Evolutionary conservation across 1,140 invertebrate species (phyloP).

Genomic region (Oppia nitens): DNA sequence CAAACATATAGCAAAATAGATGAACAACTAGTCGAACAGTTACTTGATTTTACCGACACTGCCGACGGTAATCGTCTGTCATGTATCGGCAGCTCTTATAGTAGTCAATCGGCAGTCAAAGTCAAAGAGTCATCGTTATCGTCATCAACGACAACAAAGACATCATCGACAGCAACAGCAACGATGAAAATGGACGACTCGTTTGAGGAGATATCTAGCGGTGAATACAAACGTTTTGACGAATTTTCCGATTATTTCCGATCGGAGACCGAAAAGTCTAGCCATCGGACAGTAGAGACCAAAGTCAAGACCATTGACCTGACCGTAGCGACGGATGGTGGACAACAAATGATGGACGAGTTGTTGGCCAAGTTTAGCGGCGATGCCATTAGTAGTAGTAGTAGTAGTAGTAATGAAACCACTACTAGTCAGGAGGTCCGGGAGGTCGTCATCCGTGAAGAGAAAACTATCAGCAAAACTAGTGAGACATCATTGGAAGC

Average conservation of each 20-base stretch:
- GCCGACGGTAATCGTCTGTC: too few species aligned
- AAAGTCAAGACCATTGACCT: not conserved
- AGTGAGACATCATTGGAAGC: too few species aligned
- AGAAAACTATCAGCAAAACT: too few species aligned
- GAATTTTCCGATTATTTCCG: not conserved
- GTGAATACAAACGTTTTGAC: not conserved
- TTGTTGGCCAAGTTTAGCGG: not conserved
- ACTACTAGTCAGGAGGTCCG: too few species aligned
- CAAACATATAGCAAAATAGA: not conserved
- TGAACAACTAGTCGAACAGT: not conserved
- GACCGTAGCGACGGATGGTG: not conserved
- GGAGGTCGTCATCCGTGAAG: too few species aligned
- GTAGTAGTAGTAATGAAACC: too few species aligned
- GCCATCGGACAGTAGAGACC: not conserved
- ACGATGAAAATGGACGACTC: not conserved
- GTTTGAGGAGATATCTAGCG: not conserved
- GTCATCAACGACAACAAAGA: not conserved
- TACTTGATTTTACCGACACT: not conserved
- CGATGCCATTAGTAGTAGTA: too few species aligned
- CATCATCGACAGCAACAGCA: not conserved
- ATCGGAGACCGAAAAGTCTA: not conserved
- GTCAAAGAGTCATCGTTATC: not conserved
- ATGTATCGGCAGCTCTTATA: too few species aligned
- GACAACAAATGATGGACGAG: not conserved
- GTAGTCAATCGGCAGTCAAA: not conserved